phyloP scores from a whole-genome alignment of 1,140 invertebrate genomes.

The Atta texana region DNA sequence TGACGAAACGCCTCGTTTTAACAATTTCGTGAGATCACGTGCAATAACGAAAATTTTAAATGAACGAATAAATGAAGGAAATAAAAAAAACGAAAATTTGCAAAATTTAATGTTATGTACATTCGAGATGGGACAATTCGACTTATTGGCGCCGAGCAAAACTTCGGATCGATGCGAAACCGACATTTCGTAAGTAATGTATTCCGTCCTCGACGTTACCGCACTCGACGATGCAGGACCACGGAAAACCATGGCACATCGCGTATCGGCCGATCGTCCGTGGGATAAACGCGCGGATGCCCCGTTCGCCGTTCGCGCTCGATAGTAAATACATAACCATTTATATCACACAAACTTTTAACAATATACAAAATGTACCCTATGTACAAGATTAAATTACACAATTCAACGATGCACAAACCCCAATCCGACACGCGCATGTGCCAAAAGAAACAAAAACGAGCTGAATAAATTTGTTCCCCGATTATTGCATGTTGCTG shows the following conservation, averaged over 20 bases:
- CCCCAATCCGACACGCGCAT: slow-evolving; percentile 10
- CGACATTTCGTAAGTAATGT: neutral
- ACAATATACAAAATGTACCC: slow-evolving; percentile 87
- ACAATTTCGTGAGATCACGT: neutral
- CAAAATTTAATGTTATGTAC: neutral
- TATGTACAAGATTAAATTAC: slow-evolving; percentile 87
- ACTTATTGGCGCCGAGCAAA: neutral
- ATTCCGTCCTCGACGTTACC: neutral
- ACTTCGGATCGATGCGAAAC: neutral
- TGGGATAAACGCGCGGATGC: slow-evolving; percentile 61
- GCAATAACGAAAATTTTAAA: neutral
- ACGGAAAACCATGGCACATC: slow-evolving; percentile 57
- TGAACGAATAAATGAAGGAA: neutral
- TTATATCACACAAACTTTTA: slow-evolving; percentile 87
- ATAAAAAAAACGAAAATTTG: neutral
- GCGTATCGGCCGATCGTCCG: slow-evolving; percentile 47
- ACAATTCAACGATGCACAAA: slow-evolving; percentile 78
- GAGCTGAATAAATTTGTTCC: slow-evolving; percentile 20
- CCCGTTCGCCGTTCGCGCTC: slow-evolving; percentile 67
- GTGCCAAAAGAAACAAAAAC: neutral
- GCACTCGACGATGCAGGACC: slow-evolving; percentile 33
- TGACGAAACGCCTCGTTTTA: too few relatives aligned
- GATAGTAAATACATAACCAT: slow-evolving; percentile 85
- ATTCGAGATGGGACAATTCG: slow-evolving; percentile 5
- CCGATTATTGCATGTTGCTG: neutral